Base-by-base conservation (phyloP, 2,888 invertebrate genomes). In the Periphyllus acericola region DNA sequence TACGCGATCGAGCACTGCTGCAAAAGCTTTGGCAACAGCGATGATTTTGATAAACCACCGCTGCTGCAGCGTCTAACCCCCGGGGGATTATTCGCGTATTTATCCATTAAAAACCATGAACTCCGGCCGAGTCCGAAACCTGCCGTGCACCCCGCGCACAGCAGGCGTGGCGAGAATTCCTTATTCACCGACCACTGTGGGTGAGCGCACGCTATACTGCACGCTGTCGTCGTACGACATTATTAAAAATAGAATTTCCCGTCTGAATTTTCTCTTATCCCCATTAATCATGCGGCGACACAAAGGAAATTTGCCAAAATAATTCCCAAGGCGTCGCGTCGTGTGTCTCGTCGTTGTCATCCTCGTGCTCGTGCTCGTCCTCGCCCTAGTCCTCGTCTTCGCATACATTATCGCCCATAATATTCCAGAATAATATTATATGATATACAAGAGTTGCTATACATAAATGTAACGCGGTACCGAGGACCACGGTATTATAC, bases 281-380 rank as follows among this genome's bases (percentile, higher is more conserved):
- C 19, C 76, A 32, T 79, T 79, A 79, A 79, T 76, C 79, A 79
- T 60, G 34, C 79, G 34, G 34, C 17, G 79, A 55, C 19, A 21
- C 78, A 25, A 25, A 60, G 79, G 79, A 79, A 55, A 79, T 60
- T 60, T 60, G 79, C 79, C 79, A 79, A 79, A 79, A 60, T 34
- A 34, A 60, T 55, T 55, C 60, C 32, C 32, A 17, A 34, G 8
- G 25, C 34, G 11, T 1, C 17, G 52, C 34, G 55, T 74, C 32
- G 34, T 21, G 72, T 34, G 25, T 34, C 34, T 17, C 72, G 72
- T 34, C 72, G 34, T 19, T n/a, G n/a, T n/a, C n/a, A n/a, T n/a
- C n/a, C n/a, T n/a, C n/a, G n/a, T n/a, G n/a, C n/a, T n/a, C n/a
- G n/a, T 60, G 17, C 17, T 40, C 40, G 14, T 17, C 55, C 17